A percentile compares a stretch with the other conserved stretches of the same genome.
Conservation (phyloP, 2,113 vertebrate species). For the Scytalopus superciliaris region DNA sequence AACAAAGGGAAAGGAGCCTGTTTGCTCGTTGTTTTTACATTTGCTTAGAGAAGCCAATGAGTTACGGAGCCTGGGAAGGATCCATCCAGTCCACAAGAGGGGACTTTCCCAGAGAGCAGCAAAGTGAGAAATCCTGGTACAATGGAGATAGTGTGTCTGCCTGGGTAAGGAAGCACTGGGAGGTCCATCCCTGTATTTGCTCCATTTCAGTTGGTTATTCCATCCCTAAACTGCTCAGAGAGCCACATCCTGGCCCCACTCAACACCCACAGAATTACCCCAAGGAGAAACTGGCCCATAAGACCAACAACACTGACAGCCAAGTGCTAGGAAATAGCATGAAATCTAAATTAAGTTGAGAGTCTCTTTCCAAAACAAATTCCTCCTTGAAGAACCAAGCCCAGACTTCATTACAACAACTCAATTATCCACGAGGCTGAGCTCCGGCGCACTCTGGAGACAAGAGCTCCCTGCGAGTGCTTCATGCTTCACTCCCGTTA, state of each 20-base stretch:
- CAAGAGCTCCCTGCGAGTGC: neutral
- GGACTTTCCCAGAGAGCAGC: neutral
- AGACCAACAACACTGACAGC: neutral
- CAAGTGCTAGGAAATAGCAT: neutral
- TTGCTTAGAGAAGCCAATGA: neutral
- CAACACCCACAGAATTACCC: neutral
- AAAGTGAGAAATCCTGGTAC: neutral
- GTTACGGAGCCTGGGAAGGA: neutral
- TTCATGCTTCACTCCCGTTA: neutral
- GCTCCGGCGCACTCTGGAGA: neutral
- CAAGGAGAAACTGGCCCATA: neutral
- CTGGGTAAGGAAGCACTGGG: neutral
- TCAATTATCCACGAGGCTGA: constrained; percentile 69
- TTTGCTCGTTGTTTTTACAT: neutral
- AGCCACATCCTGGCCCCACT: neutral
- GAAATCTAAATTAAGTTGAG: constrained; percentile 55
- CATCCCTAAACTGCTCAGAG: neutral
- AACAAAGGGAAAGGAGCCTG: neutral
- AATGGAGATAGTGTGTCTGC: neutral
- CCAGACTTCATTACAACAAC: constrained; percentile 60
- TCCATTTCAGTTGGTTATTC: neutral
- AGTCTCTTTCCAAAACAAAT: constrained; percentile 49
- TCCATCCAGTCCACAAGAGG: neutral
- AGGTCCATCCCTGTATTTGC: fast-evolving
- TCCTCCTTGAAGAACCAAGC: constrained; percentile 19